Conservation (phyloP, 35 echinoderm and acorn worm genomes). For the Heliocidaris tuberculata region DNA sequence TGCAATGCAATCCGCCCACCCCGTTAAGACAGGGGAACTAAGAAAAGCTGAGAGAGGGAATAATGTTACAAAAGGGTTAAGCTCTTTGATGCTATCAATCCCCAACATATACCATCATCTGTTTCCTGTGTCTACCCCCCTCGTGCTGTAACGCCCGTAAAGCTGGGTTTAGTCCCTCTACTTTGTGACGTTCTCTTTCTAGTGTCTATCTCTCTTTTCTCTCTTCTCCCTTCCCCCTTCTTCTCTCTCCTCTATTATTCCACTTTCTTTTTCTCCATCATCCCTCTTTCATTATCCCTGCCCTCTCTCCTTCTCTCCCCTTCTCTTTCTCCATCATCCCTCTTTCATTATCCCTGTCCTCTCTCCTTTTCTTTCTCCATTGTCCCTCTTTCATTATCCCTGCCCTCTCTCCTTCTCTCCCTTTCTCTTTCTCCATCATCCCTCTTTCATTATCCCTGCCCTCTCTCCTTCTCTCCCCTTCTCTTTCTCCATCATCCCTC, state of each 20-base stretch:
- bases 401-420: too few species aligned
- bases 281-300: background rate
- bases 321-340: background rate
- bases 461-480: too few species aligned
- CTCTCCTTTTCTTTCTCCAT: too few species aligned
- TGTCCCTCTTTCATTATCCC: too few species aligned
- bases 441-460: too few species aligned
- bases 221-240: background rate
- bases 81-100: background rate
- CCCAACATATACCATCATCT: constrained; percentile 8
- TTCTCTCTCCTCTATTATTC: constrained; percentile 6
- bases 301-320: background rate
- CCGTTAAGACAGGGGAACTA: background rate
- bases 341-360: too few species aligned
- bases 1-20: background rate
- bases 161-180: background rate
- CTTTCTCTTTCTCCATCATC: too few species aligned
- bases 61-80: constrained; percentile 25
- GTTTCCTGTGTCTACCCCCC: constrained; percentile 27
- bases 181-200: too few species aligned
- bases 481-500: too few species aligned
- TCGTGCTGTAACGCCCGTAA: background rate
- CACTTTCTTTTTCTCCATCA: background rate
- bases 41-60: background rate
- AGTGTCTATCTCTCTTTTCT: background rate